A percentile compares a stretch with the other conserved stretches of the same genome.
These are phyloP conservation scores for Semnornis frantzii DNA, from an alignment of 2,113 vertebrate genomes.

Conservation along the genomic window DNA sequence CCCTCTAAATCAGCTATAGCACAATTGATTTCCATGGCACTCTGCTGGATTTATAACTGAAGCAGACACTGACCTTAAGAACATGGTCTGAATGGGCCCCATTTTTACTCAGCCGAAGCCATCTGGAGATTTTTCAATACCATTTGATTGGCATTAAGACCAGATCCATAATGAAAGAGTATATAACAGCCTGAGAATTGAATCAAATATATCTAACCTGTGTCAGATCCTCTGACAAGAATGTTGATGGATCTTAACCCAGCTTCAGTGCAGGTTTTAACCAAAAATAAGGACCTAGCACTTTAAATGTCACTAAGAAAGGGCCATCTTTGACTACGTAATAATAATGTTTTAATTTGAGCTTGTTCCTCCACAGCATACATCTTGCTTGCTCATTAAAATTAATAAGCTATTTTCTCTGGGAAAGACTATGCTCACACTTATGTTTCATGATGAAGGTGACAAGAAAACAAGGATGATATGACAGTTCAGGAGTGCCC, in stretches of 20 bases:
- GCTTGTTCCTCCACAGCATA: neutral
- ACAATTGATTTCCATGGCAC: neutral
- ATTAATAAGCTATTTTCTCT: neutral
- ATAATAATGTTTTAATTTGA: conserved; percentile 8
- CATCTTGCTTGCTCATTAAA: conserved; percentile 1
- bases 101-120: neutral
- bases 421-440: neutral
- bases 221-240: neutral
- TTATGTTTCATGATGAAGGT: conserved; percentile 3
- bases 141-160: conserved; percentile 1
- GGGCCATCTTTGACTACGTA: neutral
- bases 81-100: neutral
- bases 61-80: conserved; percentile 25
- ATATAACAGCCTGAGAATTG: neutral
- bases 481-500: neutral
- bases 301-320: neutral
- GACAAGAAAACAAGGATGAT: neutral
- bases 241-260: neutral
- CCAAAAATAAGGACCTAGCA: neutral
- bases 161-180: neutral
- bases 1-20: neutral
- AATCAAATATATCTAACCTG: conserved; percentile 1
- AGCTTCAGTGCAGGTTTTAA: neutral
- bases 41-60: conserved; percentile 31
- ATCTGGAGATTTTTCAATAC: conserved; percentile 30